Conservation (phyloP, 2,113 vertebrate species). For the Eupsittula cactorum region DNA sequence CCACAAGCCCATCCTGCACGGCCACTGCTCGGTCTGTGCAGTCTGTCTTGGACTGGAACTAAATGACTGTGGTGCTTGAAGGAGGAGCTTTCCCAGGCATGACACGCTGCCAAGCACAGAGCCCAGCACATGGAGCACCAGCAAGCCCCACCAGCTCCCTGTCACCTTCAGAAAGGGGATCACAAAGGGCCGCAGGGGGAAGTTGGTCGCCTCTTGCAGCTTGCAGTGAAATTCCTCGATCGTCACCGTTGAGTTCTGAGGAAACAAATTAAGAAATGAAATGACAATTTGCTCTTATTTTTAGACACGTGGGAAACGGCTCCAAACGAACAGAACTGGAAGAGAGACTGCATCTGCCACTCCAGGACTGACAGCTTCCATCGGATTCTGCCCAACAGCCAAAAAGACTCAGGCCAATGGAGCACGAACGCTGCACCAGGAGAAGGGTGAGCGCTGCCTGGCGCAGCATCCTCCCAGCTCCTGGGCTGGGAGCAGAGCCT, state of each 20-base stretch:
- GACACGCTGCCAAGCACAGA: background rate
- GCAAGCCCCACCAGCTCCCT: background rate
- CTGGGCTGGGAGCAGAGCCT: background rate
- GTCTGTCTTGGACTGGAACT: background rate
- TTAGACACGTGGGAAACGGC: background rate
- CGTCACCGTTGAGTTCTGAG: constrained; percentile 95
- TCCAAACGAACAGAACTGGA: background rate
- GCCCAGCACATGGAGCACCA: rapidly evolving
- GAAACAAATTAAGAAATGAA: constrained; percentile 50
- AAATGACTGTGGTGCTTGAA: background rate
- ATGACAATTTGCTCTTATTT: constrained; percentile 26
- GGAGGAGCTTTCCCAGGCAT: background rate
- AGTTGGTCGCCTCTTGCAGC: constrained; percentile 98
- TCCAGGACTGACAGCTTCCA: background rate
- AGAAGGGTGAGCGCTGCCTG: background rate
- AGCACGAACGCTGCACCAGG: background rate
- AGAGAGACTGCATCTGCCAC: constrained; percentile 15
- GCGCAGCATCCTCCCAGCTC: background rate
- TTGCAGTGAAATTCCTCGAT: constrained; percentile 98
- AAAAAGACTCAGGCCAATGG: background rate
- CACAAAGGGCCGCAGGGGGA: constrained; percentile 94
- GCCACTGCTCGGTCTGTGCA: background rate
- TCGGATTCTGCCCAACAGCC: background rate
- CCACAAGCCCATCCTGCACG: background rate
- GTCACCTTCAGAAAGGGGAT: constrained; percentile 98